Base-by-base conservation (phyloP, 2,888 invertebrate genomes). In the Apotomis capreana region DNA sequence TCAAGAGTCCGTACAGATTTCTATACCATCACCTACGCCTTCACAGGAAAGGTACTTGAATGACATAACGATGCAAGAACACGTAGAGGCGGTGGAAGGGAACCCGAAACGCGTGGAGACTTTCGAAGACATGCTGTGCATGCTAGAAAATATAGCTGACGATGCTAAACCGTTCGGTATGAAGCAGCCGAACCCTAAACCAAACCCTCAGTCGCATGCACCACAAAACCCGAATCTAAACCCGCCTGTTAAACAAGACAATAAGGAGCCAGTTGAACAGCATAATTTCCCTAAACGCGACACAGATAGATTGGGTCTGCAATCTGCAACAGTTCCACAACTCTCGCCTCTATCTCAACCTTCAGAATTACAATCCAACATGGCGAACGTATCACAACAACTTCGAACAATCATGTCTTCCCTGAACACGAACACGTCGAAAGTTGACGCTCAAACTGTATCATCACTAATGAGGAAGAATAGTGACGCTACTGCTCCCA, bases 301-400 rank as follows among this genome's bases (percentile, higher is more conserved):
- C 71, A 83, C 86, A 5, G 92, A 92, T 67, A 85, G 82, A 78
- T 79, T 84, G 77, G 89, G 78, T 12, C 79, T 94, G 68, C 90
- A 94, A 74, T 91, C 94, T 0, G 93, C 94, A 4, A 92, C 94
- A 0, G 93, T 95, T 62, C 95, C 96, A 0, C 96, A 96, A 81
- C 85, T 96, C 37, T 96, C 96, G 0, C 96, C 96, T 0, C 83
- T 96, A 2, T 96, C 96, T 0, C 96, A 96, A 82, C 96, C 96
- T 0, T 94, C 95, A 1, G 96, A 96, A 82, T 87, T 96, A 62
- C 95, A 96, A 12, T 95, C 95, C 0, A 96, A 95, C 79, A 95
- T 96, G 89, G 95, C 95, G 0, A 96, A 95, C 80, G 96, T 95
- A 0, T 95, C 95, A 0, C 95, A 96, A 83, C 96, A 96, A 79